Conservation (phyloP, 2,113 vertebrate species). For the Scomber japonicus region DNA sequence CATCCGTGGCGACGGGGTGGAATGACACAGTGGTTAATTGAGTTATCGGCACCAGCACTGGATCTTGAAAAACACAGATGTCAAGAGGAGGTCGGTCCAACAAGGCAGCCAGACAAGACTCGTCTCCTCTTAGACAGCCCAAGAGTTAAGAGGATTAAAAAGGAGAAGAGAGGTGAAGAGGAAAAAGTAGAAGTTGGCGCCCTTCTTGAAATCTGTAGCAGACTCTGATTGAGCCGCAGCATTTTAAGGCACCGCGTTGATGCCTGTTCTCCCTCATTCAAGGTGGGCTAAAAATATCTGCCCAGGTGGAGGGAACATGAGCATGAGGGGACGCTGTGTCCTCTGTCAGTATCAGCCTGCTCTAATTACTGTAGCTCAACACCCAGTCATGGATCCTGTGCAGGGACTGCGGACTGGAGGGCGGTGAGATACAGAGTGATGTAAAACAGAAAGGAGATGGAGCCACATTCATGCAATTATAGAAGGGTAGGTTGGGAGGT, state of each 20-base stretch:
- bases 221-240: conserved; percentile 49
- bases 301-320: conserved; percentile 78
- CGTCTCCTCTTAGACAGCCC: neutral
- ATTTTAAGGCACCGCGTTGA: conserved; percentile 59
- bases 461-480: conserved; percentile 68
- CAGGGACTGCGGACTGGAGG: conserved; percentile 40
- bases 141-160: conserved; percentile 24
- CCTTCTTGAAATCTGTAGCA: conserved; percentile 11
- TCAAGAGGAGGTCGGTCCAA: conserved; percentile 26
- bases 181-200: neutral
- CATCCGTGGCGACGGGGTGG: conserved; percentile 20
- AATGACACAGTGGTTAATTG: conserved; percentile 66
- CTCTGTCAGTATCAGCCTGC: conserved; percentile 76
- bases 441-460: conserved; percentile 65
- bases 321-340: conserved; percentile 77
- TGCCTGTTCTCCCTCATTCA: conserved; percentile 68
- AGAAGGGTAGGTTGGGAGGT: conserved; percentile 44
- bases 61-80: conserved; percentile 33
- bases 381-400: conserved; percentile 67
- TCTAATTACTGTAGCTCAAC: conserved; percentile 79
- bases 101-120: conserved; percentile 1
- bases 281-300: conserved; percentile 83
- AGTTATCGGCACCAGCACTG: conserved; percentile 40
- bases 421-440: conserved; percentile 50
- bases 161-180: conserved; percentile 5